These are phyloP conservation scores for Epizoanthus stellaris DNA, from an alignment of 92 coral and sea anemone genomes.

Conservation along the genomic window DNA sequence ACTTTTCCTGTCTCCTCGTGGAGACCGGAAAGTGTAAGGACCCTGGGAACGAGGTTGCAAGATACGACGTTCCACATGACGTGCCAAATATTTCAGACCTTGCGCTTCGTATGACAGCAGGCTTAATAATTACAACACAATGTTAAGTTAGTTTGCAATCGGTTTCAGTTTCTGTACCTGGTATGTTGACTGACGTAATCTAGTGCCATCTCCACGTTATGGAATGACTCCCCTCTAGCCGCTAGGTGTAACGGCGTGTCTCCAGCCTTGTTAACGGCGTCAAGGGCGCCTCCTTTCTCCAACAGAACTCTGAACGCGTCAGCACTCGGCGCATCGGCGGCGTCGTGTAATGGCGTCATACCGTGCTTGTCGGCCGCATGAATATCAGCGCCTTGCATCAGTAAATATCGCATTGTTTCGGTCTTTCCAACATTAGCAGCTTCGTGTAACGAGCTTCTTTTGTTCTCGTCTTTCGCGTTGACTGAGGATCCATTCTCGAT, in stretches of 20 bases:
- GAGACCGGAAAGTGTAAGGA: too few relatives aligned
- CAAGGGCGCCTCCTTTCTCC: constrained; percentile 14
- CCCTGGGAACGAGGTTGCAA: too few relatives aligned
- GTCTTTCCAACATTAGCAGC: constrained; percentile 34
- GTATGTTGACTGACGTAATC: background rate
- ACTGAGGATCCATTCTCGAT: constrained; percentile 18
- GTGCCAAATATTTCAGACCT: too few relatives aligned
- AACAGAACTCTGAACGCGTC: constrained; percentile 18
- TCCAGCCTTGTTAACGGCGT: constrained; percentile 3
- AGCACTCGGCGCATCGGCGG: constrained; percentile 24
- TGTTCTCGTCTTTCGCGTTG: constrained; percentile 12
- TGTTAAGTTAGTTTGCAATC: too few relatives aligned
- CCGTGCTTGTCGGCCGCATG: constrained; percentile 27
- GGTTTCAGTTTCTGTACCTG: constrained; percentile 10
- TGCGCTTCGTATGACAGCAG: too few relatives aligned
- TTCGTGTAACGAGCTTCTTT: constrained; percentile 30
- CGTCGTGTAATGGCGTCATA: constrained; percentile 30
- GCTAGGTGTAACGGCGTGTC: constrained; percentile 26
- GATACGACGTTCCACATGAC: too few relatives aligned
- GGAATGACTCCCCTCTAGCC: constrained; percentile 28
- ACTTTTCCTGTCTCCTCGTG: too few relatives aligned
- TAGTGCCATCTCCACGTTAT: constrained; percentile 8
- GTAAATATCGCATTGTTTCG: constrained; percentile 1
- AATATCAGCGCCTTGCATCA: constrained; percentile 10
- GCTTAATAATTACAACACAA: too few relatives aligned